Evolutionary conservation across 1,140 invertebrate genomes (phyloP), one percentile per base, ranked within the genome.

Genomic region (Nilaparvata lugens): DNA sequence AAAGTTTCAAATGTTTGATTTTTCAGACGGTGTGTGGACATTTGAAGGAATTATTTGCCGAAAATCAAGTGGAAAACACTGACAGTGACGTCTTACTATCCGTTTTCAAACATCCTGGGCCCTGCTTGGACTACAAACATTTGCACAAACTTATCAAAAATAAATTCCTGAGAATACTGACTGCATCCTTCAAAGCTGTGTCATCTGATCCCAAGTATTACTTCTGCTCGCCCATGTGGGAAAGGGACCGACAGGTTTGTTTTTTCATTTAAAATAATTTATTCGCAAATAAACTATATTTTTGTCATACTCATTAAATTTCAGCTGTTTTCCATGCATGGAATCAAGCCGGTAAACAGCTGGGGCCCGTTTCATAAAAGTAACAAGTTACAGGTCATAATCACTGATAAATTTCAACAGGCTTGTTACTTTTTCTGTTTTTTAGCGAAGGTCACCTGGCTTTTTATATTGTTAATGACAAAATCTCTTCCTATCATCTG

Each of bases 161-260:
- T 28, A 85, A 85, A 67, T 88, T 88, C 70, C 70, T 74, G 11
- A 76, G 76, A 58, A 82, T 85, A 43, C 78, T 87, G n/a, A 78
- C 76, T 43, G 74, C 77, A 24, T 81, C 79, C 28, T 88, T 88
- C 67, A 76, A 78, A 66, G 77, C 79, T 4, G 79, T 88, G 40
- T 80, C 83, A 3, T 78, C 79, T 1, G 78, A 82, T 71, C 78
- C 78, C n/a, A 83, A 87, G 65, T 85, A 81, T 67, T 87, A 83
- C 71, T 88, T 81, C 68, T 86, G 76, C 66, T 73, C 60, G 19
- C 66, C 64, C 5, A 54, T 24, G 25, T 60, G 59, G 59, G 59
- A 60, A 24, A 60, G 59, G 53, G 51, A 60, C 2, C 58, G 31
- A 3, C 48, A 28, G 45, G 58, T 35, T 35, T 35, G 9, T 35